phyloP scores from a whole-genome alignment of 2,888 invertebrate genomes.

The Ormyrus pomaceus region DNA sequence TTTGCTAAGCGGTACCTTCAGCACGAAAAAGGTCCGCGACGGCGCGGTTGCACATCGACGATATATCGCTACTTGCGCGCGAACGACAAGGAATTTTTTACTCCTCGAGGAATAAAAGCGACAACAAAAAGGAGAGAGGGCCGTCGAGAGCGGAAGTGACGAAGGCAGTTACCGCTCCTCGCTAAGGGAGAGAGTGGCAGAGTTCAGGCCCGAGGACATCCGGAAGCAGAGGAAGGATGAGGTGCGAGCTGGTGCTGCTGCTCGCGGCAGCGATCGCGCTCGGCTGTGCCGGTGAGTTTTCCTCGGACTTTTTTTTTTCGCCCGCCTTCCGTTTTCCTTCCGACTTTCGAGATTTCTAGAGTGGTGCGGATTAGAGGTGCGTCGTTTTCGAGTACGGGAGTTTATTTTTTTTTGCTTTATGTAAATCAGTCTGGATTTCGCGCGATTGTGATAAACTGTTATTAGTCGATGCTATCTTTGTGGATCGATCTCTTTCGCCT shows the following conservation, averaged over 20 bases:
- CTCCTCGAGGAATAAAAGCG: neutral
- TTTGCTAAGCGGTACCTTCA: slow-evolving; percentile 70
- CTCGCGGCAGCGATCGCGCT: slow-evolving; percentile 66
- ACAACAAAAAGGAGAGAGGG: neutral
- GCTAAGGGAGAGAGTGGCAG: neutral
- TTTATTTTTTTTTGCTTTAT: too few relatives aligned
- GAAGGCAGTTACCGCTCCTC: slow-evolving; percentile 14
- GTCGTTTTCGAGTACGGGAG: neutral
- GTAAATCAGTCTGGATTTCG: too few relatives aligned
- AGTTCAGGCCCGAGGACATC: slow-evolving; percentile 15
- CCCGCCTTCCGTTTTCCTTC: neutral
- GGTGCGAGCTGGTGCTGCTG: slow-evolving; percentile 70
- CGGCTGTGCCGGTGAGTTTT: slow-evolving; percentile 68
- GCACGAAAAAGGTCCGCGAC: slow-evolving; percentile 65
- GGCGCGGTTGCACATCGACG: slow-evolving; percentile 35
- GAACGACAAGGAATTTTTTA: neutral
- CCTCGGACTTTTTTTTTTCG: neutral
- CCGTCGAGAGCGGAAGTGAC: neutral
- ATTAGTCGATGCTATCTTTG: too few relatives aligned
- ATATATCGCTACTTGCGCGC: neutral
- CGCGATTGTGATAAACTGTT: too few relatives aligned
- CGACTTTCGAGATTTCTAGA: neutral
- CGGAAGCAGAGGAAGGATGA: slow-evolving; percentile 63
- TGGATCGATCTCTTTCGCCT: too few relatives aligned
- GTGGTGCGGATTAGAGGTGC: neutral